Evolutionary conservation across 2,113 vertebrate genomes (phyloP).

Genomic region (Halcyon senegalensis): DNA sequence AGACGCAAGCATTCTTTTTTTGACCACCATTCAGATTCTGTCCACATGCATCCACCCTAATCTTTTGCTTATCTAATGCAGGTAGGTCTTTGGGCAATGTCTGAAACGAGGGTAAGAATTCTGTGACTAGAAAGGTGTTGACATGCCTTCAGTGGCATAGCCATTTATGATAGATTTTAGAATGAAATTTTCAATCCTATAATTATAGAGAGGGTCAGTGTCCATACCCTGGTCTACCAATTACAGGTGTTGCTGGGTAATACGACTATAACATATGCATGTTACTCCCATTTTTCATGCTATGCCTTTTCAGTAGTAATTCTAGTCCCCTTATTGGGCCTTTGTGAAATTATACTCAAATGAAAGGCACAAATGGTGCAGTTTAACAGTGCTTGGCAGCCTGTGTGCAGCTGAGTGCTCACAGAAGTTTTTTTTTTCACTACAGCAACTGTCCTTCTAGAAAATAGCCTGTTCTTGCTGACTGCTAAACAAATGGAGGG

Average conservation of each 20-base stretch:
- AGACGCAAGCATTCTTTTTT: background rate
- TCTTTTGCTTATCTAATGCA: slow-evolving; percentile 43
- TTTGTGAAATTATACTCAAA: slow-evolving; percentile 13
- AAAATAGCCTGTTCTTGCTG: background rate
- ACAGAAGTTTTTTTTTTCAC: background rate
- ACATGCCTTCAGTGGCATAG: background rate
- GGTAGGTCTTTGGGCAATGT: slow-evolving; percentile 12
- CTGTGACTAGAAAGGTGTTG: slow-evolving; percentile 24
- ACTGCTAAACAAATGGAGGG: background rate
- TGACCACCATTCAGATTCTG: background rate
- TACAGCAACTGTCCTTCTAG: background rate
- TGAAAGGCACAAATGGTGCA: background rate
- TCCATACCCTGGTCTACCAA: background rate
- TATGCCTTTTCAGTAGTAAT: slow-evolving; percentile 14
- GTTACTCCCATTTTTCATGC: slow-evolving; percentile 56
- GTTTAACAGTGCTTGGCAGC: background rate
- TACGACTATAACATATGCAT: background rate
- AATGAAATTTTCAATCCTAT: background rate
- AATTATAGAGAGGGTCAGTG: background rate
- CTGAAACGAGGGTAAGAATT: slow-evolving; percentile 13
- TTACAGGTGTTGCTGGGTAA: slow-evolving; percentile 24
- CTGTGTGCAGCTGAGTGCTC: slow-evolving; percentile 18
- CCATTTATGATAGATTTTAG: slow-evolving; percentile 14
- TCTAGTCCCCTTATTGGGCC: background rate
- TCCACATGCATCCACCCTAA: slow-evolving; percentile 23